These are phyloP conservation scores for Drosophila leonis DNA, from an alignment of 2,888 invertebrate genomes.

Conservation along the genomic window DNA sequence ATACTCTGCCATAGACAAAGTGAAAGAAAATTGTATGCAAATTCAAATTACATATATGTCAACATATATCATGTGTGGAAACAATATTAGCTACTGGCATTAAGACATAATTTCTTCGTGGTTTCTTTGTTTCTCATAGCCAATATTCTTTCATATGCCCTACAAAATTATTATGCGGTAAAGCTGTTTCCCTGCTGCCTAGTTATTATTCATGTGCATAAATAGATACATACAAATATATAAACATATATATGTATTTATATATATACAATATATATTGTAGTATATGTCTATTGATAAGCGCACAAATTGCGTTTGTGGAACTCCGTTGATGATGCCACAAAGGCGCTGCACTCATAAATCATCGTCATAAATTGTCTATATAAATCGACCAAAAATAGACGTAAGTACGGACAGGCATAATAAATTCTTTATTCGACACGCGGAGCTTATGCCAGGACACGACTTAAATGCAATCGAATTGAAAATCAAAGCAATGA, in stretches of 20 bases:
- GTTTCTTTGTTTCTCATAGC: neutral
- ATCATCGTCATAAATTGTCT: slow-evolving; percentile 65
- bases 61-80: neutral
- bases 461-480: slow-evolving; percentile 70
- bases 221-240: neutral
- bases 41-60: neutral
- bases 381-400: slow-evolving; percentile 42
- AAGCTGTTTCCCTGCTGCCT: slow-evolving; percentile 24
- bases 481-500: slow-evolving; percentile 75
- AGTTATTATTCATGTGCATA: slow-evolving; percentile 54
- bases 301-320: slow-evolving; percentile 63
- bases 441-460: slow-evolving; percentile 46
- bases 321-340: slow-evolving; percentile 33
- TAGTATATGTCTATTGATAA: slow-evolving; percentile 45
- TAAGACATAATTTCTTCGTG: neutral
- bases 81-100: neutral
- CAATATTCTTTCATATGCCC: slow-evolving; percentile 2
- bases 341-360: slow-evolving; percentile 56
- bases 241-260: neutral
- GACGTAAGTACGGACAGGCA: slow-evolving; percentile 11
- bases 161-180: slow-evolving; percentile 17
- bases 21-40: neutral
- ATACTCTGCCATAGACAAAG: slow-evolving; percentile 29
- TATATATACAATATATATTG: neutral
- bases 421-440: slow-evolving; percentile 51